Conservation (phyloP, 2,113 vertebrate species). For the Glaucidium brasilianum region DNA sequence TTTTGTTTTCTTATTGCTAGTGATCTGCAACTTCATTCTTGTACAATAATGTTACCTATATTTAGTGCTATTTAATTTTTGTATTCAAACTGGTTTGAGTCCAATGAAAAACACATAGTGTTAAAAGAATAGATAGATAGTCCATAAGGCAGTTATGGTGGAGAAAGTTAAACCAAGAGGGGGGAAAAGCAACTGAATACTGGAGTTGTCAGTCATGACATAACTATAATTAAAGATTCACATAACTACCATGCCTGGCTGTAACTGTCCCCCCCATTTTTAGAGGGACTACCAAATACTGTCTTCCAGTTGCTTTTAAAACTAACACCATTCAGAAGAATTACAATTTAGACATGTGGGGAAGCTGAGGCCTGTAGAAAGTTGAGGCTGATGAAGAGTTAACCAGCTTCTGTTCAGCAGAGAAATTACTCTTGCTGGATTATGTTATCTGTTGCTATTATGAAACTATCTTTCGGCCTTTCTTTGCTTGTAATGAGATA, state of each 20-base stretch:
- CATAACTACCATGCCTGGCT: background rate
- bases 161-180: background rate
- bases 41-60: background rate
- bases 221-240: background rate
- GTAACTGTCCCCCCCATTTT: background rate
- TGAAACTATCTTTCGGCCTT: background rate
- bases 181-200: background rate
- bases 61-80: background rate
- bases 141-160: background rate
- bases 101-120: background rate
- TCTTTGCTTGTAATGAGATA: background rate
- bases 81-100: background rate
- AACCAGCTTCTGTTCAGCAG: background rate
- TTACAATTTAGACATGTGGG: accelerated
- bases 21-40: background rate
- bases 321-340: background rate
- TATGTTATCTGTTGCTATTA: background rate
- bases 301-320: background rate
- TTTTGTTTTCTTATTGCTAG: background rate
- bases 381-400: background rate
- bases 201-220: background rate
- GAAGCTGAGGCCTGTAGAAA: background rate
- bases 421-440: background rate
- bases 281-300: background rate
- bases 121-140: background rate